A percentile compares a stretch with the other conserved stretches of the same genome.
phyloP scores from a whole-genome alignment of 1,140 invertebrate genomes.

The Tetramorium alpestre region DNA sequence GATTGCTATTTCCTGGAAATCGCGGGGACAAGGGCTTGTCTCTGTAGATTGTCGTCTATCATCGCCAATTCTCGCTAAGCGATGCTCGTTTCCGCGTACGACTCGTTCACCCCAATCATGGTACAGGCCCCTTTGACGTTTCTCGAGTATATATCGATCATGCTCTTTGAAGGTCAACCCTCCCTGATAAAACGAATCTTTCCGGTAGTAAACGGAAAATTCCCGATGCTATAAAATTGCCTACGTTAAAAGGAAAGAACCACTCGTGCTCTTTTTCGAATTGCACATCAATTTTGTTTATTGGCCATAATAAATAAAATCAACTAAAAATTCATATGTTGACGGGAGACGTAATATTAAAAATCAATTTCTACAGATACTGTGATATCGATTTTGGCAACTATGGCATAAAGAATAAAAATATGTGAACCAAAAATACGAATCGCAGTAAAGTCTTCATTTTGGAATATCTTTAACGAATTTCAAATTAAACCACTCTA shows the following conservation, averaged over 20 bases:
- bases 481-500: neutral
- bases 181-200: constrained; percentile 7
- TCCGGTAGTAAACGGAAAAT: constrained; percentile 18
- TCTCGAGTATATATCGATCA: constrained; percentile 42
- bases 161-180: constrained; percentile 34
- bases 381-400: neutral
- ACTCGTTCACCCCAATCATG: neutral
- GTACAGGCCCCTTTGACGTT: constrained; percentile 24
- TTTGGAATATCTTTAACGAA: neutral
- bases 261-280: neutral
- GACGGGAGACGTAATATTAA: neutral
- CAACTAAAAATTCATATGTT: neutral
- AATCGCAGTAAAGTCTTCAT: neutral
- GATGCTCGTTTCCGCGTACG: constrained; percentile 6
- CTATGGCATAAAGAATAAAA: neutral
- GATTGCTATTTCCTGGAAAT: constrained; percentile 52
- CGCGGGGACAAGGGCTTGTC: neutral
- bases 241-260: neutral
- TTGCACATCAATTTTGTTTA: neutral
- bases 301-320: neutral
- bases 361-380: neutral
- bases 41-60: constrained; percentile 19
- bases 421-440: neutral
- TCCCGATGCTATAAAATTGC: neutral
- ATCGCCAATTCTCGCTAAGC: constrained; percentile 26